Base-by-base conservation (phyloP, 35 echinoderm and acorn worm genomes). In the Stichopus chloronotus region DNA sequence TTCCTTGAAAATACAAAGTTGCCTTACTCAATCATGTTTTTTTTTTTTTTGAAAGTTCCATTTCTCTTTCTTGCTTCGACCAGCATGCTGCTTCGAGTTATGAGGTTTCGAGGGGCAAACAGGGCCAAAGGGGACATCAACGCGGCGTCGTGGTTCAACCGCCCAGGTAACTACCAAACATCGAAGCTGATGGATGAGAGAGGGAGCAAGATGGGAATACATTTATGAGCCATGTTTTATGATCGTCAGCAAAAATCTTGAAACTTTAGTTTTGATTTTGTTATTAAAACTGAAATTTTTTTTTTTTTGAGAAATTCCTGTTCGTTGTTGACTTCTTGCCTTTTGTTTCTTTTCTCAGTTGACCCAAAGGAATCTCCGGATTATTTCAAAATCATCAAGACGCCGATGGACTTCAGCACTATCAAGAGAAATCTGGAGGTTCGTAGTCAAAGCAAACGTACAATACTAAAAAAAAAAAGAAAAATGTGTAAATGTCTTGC, bases 331-430 rank as follows among this genome's bases (percentile, higher is more conserved):
- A 43, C 0, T 43, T 43, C 3, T 43, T 43, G 30, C 3, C 19
- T 65, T 65, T 65, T 0, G 13, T 65, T 74, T 74, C 6, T 74
- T 74, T 53, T 79, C n/a, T 9, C 78, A 99, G 97, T 99, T 53
- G 95, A 94, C 76, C 85, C 94, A 10, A 69, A 83, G 63, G 97
- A 99, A 68, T 95, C 97, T 8, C 97, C 95, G 4, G 94, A 94
- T 14, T 99, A 99, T 72, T 93, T 93, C 20, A 94, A 96, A 76
- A 90, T 99, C 43, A 94, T 99, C 78, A 96, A 96, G 78, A 91
- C n/a, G 21, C 97, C 97, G 60, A 99, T 99, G 97, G 97, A 99
- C 72, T 99, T 99, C 92, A 93, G 97, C 19, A 99, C 97, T 25
- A 92, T 99, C 52, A 99, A 96, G 79, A 96, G 94, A 81, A 99